Conservation (phyloP, 2,888 invertebrate species). For the Podabrus alpinus region DNA sequence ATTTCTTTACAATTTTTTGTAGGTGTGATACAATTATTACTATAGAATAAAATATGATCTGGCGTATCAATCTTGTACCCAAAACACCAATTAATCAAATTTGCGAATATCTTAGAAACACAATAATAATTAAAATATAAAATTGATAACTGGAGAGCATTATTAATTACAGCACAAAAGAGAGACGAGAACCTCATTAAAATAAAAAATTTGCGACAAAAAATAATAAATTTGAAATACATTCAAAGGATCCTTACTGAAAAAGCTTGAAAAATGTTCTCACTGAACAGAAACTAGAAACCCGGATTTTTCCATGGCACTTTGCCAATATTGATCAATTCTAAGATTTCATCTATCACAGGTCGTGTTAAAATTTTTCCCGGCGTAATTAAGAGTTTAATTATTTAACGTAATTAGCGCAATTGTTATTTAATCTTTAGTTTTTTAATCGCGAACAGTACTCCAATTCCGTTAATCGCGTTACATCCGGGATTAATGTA, state of each 20-base stretch:
- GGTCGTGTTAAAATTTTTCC: background rate
- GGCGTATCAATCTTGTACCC: background rate
- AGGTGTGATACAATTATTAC: background rate
- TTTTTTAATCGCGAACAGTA: background rate
- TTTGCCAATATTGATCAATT: conserved; percentile 9
- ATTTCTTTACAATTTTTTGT: background rate
- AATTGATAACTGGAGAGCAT: background rate
- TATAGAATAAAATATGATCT: background rate
- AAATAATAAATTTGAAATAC: conserved; percentile 12
- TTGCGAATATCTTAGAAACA: background rate
- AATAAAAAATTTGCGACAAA: background rate
- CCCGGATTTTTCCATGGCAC: conserved; percentile 7
- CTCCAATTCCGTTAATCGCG: background rate
- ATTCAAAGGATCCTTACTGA: conserved; percentile 14
- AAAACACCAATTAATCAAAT: background rate
- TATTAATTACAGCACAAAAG: background rate
- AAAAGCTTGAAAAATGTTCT: conserved; percentile 7
- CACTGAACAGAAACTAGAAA: background rate
- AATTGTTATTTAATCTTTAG: background rate
- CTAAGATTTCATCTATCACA: background rate
- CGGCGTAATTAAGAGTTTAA: background rate
- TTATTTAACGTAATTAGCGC: background rate
- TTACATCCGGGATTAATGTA: background rate
- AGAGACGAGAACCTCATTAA: background rate
- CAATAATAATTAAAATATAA: background rate